A percentile compares a stretch with the other conserved stretches of the same genome.
Conservation (phyloP, 2,888 invertebrate species). For the Melanostoma scalare region DNA sequence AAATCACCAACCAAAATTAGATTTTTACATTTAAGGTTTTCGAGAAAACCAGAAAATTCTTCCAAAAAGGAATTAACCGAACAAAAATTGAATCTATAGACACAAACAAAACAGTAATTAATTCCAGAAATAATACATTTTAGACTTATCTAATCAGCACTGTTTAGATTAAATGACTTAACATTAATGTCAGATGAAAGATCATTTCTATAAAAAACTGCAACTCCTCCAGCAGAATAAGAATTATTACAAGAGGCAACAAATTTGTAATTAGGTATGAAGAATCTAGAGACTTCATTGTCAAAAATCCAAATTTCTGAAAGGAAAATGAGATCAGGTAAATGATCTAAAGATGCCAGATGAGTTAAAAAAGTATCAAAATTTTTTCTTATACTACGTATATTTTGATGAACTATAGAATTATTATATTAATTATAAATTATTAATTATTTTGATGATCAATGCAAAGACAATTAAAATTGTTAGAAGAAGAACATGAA, state of each 20-base stretch:
- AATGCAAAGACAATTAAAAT: constrained; percentile 36
- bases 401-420: constrained; percentile 37
- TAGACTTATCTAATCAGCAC: constrained; percentile 29
- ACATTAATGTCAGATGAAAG: constrained; percentile 1
- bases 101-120: constrained; percentile 26
- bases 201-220: constrained; percentile 8
- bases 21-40: constrained; percentile 19
- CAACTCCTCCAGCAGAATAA: constrained; percentile 10
- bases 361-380: constrained; percentile 16
- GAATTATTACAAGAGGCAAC: constrained; percentile 2
- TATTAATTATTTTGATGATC: constrained; percentile 19
- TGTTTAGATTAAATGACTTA: not conserved
- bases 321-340: too few species aligned
- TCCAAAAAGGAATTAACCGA: constrained; percentile 12
- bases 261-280: constrained; percentile 13
- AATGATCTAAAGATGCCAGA: too few species aligned
- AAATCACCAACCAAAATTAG: constrained; percentile 11
- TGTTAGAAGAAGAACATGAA: constrained; percentile 19
- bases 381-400: constrained; percentile 31
- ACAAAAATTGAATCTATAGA: constrained; percentile 16
- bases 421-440: too few species aligned
- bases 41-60: constrained; percentile 18
- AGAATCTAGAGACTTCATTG: constrained; percentile 5
- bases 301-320: constrained; percentile 33
- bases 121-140: constrained; percentile 14